These are phyloP conservation scores for Tupiocoris notatus DNA, from an alignment of 2,888 invertebrate genomes.

Conservation along the genomic window DNA sequence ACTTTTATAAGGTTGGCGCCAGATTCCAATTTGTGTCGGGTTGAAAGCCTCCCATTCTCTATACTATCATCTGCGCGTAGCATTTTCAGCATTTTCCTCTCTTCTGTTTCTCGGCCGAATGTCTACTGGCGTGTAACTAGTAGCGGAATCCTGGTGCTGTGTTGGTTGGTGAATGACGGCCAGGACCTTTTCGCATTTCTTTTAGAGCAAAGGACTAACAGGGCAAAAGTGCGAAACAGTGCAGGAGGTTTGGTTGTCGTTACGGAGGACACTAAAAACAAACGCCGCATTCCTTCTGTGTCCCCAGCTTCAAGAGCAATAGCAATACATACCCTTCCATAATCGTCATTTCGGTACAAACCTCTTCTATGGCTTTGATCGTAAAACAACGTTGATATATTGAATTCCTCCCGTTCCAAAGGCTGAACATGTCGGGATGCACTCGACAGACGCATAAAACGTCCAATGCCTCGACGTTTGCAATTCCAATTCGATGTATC, in stretches of 20 bases:
- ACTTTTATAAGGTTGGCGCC: constrained; percentile 39
- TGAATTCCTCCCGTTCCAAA: constrained; percentile 31
- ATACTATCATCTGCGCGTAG: not conserved
- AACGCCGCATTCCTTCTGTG: not conserved
- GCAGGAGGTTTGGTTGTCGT: not conserved
- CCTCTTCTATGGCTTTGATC: constrained; percentile 23
- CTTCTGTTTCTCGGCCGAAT: not conserved
- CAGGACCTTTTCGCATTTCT: not conserved
- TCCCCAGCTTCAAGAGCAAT: not conserved
- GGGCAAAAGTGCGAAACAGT: not conserved
- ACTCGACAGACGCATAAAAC: not conserved
- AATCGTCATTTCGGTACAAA: not conserved
- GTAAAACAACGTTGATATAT: constrained; percentile 24
- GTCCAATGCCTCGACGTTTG: not conserved
- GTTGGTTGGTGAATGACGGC: not conserved
- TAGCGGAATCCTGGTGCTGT: not conserved
- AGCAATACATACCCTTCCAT: not conserved
- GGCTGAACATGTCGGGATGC: not conserved
- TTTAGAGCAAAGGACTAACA: not conserved
- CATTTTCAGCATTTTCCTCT: not conserved
- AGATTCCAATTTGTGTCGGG: constrained; percentile 34
- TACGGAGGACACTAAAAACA: not conserved
- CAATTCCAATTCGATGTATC: not conserved
- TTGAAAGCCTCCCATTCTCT: not conserved
- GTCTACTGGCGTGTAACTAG: not conserved